Base-by-base conservation (phyloP, 2,113 vertebrate species). In the Varanus salvator region DNA sequence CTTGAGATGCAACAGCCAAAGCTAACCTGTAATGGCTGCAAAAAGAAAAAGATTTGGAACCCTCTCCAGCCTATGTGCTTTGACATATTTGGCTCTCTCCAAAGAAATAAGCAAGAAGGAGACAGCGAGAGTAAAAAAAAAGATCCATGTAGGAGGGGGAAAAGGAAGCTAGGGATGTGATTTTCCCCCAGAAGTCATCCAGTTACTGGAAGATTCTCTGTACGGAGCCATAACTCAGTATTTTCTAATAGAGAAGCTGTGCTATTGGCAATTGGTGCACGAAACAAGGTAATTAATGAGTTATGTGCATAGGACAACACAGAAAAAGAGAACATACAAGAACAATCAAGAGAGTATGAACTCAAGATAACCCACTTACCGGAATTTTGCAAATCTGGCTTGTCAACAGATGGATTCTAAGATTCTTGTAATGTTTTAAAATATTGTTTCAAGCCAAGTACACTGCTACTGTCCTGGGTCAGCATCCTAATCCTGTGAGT, bases 131-230 rank as follows among this genome's bases (percentile, higher is more conserved):
- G 6, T 25, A 19, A 31, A 23, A 27, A 27, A 3, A 9, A 25
- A 31, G n/a, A 48, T 7, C 2, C 21, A 27, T 31, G 48, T 66
- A 50, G 50, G 31, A 34, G 29, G 11, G 9, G 57, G 25, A 34
- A 69, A 48, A 34, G 3, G 52, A 54, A 1, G 29, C 34, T 34
- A 27, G 31, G 48, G 27, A 85, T 31, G 29, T 68, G 25, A 50
- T 66, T 7, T n/a, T 44, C 3, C 38, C 38, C 76, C 89, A 44
- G 92, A 80, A 91, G 19, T 91, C 75, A 93, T 3, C 4, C 54
- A 12, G 64, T 2, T 8, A 7, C 34, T 88, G 25, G 31, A 90
- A 88, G 34, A 77, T n/a, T 6, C 8, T 27, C 5, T 57, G 6
- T 3, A 3, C 2, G 34, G 12, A 81, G 29, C 7, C 93, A 21